These are phyloP conservation scores for Tympanoctomys barrerae DNA, from an alignment of 2,797 vertebrate genomes.

Conservation along the genomic window DNA sequence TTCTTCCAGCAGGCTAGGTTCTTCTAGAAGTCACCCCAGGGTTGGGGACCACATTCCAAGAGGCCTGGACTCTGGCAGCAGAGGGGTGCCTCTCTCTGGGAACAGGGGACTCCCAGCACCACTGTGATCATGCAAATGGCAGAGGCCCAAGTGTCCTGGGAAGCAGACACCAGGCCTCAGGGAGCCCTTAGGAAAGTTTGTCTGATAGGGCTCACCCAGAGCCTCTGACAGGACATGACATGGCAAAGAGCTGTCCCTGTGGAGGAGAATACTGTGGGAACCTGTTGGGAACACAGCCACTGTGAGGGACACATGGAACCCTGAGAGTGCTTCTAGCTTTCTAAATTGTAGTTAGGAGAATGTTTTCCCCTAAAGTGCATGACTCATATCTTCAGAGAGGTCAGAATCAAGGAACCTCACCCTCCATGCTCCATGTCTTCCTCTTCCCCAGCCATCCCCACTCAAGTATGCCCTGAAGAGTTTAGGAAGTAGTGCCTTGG, in stretches of 20 bases:
- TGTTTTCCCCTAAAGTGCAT: neutral
- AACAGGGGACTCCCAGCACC: neutral
- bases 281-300: neutral
- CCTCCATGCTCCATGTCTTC: too few species aligned
- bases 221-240: neutral
- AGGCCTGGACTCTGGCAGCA: neutral
- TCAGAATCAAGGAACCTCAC: rapidly evolving
- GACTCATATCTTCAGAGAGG: neutral
- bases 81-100: neutral
- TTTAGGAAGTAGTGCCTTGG: neutral
- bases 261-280: neutral
- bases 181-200: neutral
- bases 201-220: neutral
- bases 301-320: neutral
- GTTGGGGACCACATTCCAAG: neutral
- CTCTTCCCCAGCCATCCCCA: neutral
- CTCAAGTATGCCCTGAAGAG: neutral
- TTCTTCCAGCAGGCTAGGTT: neutral
- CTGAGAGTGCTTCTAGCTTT: neutral
- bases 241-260: neutral
- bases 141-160: neutral
- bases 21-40: neutral
- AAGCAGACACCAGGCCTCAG: neutral
- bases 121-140: neutral
- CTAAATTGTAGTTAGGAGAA: neutral